Base-by-base conservation (phyloP, 2,888 invertebrate genomes). In the Epirrhoe tristata region DNA sequence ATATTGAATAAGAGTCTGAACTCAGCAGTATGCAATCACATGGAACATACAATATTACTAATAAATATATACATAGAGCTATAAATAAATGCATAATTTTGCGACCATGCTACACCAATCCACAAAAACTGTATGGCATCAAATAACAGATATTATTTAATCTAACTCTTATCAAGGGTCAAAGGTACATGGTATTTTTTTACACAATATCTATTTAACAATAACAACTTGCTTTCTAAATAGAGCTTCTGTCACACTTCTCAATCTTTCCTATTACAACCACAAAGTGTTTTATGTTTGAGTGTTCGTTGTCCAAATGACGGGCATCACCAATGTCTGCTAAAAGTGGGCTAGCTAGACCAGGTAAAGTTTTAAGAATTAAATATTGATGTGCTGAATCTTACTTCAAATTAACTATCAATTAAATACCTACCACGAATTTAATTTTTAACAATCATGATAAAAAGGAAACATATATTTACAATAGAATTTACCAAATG, bases 401-500 rank as follows among this genome's bases (percentile, higher is more conserved):
- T 31, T 59, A 50, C 8, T 5, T 52, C 36, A 56, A 60, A 59
- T 56, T 55, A 24, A 32, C 39, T 6, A 60, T 51, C 52, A 46
- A 43, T 16, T 58, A 58, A 43, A 24, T 24, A 24, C 24, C 46
- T 60, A 67, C 39, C 43, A 53, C 39, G 31, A 61, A 57, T 63
- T 60, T 52, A 60, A 36, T 39, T n/a, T 51, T 53, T 54, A 55
- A 58, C 48, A 52, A 66, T 63, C 53, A 55, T 58, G 16, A 57
- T 43, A 1, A 39, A 56, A 61, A 58, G 4, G 64, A 46, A 71
- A 70, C 24, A 69, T 46, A 72, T 75, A 78, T 76, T 76, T 76
- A 77, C 78, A 74, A 74, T 72, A 72, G 78, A 76, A 73, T 74
- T 71, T 31, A 61, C 63, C 60, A 57, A 71, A 61, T 70, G 56